Percentiles rank a stretch among this genome's conserved stretches.
These are phyloP conservation scores for Sus cebifrons DNA, from an alignment of 2,797 vertebrate genomes.

Conservation along the genomic window DNA sequence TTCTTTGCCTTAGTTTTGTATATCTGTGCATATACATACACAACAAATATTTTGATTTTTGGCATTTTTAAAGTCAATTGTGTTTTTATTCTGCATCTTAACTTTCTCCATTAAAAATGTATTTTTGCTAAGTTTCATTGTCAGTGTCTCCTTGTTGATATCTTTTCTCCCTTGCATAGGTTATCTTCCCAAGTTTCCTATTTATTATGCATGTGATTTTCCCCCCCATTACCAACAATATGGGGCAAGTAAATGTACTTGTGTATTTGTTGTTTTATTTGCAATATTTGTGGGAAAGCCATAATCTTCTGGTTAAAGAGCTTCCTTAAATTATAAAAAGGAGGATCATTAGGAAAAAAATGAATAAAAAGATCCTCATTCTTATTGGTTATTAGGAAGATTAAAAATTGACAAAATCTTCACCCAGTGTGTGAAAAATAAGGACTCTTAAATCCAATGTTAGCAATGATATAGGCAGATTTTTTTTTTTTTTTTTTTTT, in stretches of 20 bases:
- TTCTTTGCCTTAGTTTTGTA: neutral
- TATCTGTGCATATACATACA: neutral
- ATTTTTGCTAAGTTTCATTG: neutral
- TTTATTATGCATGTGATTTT: neutral
- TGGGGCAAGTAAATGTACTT: neutral
- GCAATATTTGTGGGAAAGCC: neutral
- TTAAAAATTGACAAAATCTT: neutral
- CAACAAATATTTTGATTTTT: neutral
- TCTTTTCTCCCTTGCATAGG: neutral
- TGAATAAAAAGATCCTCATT: neutral
- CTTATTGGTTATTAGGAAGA: neutral
- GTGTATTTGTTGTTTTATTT: neutral
- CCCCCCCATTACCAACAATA: neutral
- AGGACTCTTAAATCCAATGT: neutral
- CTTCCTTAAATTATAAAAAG: conserved; percentile 21
- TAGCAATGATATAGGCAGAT: neutral
- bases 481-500: neutral
- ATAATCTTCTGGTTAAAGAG: conserved; percentile 31
- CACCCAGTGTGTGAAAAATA: neutral
- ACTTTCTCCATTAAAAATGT: neutral
- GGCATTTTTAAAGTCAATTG: neutral
- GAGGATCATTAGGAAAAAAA: neutral
- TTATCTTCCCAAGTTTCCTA: neutral
- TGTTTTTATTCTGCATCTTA: neutral
- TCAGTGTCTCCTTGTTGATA: neutral